phyloP scores from a whole-genome alignment of 1,140 invertebrate genomes.

The Eriosoma lanigerum region DNA sequence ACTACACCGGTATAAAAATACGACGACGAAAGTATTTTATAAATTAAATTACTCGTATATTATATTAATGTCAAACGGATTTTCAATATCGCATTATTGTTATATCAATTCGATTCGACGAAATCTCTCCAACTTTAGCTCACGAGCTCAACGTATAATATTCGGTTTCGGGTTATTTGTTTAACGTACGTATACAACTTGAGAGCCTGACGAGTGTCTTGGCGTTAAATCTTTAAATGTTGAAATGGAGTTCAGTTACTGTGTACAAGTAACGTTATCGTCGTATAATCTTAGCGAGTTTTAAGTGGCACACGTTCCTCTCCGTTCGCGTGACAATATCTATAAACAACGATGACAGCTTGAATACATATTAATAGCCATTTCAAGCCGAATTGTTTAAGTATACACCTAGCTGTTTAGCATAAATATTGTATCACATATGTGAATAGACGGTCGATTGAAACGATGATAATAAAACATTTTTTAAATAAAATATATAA shows the following conservation, averaged over 20 bases:
- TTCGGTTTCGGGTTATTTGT: slow-evolving; percentile 16
- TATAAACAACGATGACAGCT: slow-evolving; percentile 27
- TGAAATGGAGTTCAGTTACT: background rate
- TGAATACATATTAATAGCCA: slow-evolving; percentile 10
- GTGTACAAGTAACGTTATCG: slow-evolving; percentile 22
- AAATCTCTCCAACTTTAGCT: slow-evolving; percentile 15
- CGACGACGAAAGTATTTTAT: too few relatives aligned
- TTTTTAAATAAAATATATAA: too few relatives aligned
- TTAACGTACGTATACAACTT: slow-evolving; percentile 18
- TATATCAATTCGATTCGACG: too few relatives aligned
- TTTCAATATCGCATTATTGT: too few relatives aligned
- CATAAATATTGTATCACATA: too few relatives aligned
- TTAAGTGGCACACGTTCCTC: slow-evolving; percentile 29
- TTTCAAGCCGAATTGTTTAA: slow-evolving; percentile 19
- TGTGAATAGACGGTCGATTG: too few relatives aligned
- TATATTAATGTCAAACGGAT: too few relatives aligned
- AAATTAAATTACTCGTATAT: too few relatives aligned
- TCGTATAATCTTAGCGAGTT: slow-evolving; percentile 38
- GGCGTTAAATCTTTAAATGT: slow-evolving; percentile 29
- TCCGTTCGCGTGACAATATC: slow-evolving; percentile 29
- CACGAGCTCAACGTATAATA: background rate
- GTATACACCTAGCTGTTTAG: background rate
- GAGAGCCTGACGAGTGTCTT: slow-evolving; percentile 17
- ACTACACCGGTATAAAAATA: too few relatives aligned
- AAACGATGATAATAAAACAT: too few relatives aligned